phyloP scores from a whole-genome alignment of 2,113 vertebrate genomes.

The Cygnus atratus region DNA sequence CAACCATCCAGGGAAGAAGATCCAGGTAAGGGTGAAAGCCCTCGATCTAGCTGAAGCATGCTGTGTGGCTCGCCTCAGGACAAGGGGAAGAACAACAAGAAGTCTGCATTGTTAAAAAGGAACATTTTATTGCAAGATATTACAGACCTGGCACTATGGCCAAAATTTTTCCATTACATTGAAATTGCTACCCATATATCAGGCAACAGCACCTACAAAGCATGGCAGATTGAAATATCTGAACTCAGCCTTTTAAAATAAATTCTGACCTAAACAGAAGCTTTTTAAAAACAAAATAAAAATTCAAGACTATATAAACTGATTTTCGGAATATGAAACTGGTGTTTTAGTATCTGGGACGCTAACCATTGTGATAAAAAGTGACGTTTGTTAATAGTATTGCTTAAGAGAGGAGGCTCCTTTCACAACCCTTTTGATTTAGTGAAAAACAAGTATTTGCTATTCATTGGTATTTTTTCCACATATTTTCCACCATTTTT shows the following conservation, averaged over 20 bases:
- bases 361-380: background rate
- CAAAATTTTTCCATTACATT: conserved; percentile 52
- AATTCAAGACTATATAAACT: background rate
- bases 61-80: accelerated
- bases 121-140: conserved; percentile 67
- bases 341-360: background rate
- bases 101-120: conserved; percentile 49
- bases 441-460: background rate
- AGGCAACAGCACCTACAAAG: conserved; percentile 62
- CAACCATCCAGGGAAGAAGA: background rate
- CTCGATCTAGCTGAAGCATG: accelerated
- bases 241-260: background rate
- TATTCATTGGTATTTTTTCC: background rate
- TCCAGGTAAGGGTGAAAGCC: background rate
- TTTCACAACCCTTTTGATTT: background rate
- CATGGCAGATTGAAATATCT: background rate
- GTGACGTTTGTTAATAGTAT: background rate
- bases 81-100: background rate
- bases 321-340: background rate
- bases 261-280: background rate
- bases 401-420: background rate
- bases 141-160: conserved; percentile 50
- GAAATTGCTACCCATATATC: conserved; percentile 42
- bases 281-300: background rate
- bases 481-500: background rate